Conservation (phyloP, 2,888 invertebrate species). For the Biston betularia region DNA sequence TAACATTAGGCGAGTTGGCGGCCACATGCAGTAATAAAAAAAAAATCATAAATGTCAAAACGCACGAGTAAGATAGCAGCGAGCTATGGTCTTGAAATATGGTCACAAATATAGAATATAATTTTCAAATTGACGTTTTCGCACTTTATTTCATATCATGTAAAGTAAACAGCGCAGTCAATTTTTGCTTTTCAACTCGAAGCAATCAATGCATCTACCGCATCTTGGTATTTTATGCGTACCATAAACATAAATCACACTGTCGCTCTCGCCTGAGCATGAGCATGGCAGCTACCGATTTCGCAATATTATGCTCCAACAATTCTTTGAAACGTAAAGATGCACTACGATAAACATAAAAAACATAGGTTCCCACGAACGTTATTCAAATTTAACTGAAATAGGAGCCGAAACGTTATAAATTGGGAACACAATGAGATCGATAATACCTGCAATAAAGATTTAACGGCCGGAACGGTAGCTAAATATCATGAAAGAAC, state of each 20-base stretch:
- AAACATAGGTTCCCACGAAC: constrained; percentile 73
- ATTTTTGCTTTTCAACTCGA: constrained; percentile 36
- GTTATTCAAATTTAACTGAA: constrained; percentile 70
- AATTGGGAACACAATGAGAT: constrained; percentile 78
- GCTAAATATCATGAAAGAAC: constrained; percentile 78
- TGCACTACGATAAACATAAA: constrained; percentile 32
- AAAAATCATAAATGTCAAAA: too few relatives aligned
- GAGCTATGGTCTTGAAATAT: too few relatives aligned
- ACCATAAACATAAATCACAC: constrained; percentile 55
- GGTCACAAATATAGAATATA: too few relatives aligned
- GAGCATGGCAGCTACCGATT: constrained; percentile 47
- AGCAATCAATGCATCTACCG: constrained; percentile 51
- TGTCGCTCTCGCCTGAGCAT: constrained; percentile 42
- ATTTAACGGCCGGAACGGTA: constrained; percentile 80
- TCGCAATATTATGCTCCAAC: constrained; percentile 39
- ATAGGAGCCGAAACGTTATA: constrained; percentile 72
- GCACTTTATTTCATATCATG: not conserved
- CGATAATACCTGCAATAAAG: constrained; percentile 79
- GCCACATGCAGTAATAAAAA: too few relatives aligned
- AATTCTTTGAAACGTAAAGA: constrained; percentile 35
- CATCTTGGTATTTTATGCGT: constrained; percentile 62
- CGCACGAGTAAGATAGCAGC: too few relatives aligned
- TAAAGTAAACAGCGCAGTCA: constrained; percentile 19
- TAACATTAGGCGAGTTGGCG: too few relatives aligned
- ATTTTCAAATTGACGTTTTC: too few relatives aligned